These are phyloP conservation scores for Hydropsyche betteni DNA, from an alignment of 2,888 invertebrate genomes.

Conservation along the genomic window DNA sequence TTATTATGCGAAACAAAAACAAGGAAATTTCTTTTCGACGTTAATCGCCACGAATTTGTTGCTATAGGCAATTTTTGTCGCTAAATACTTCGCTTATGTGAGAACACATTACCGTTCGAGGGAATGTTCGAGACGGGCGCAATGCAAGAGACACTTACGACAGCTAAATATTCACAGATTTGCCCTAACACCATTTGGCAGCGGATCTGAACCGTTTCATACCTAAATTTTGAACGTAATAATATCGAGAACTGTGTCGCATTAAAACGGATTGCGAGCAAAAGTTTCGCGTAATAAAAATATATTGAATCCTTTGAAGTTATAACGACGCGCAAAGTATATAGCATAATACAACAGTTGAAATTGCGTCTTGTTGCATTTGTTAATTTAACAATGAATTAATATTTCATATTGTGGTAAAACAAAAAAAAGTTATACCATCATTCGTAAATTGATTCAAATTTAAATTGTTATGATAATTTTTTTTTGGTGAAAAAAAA, in stretches of 20 bases:
- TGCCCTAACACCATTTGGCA: slow-evolving; percentile 1
- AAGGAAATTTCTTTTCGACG: too few species aligned
- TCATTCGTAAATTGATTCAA: too few species aligned
- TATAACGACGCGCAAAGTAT: neutral
- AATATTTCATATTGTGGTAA: too few species aligned
- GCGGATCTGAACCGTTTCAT: neutral
- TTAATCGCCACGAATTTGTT: too few species aligned
- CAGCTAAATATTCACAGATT: slow-evolving; percentile 13
- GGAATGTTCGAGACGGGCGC: slow-evolving; percentile 1
- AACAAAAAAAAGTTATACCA: too few species aligned
- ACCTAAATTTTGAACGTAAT: neutral
- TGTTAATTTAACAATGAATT: too few species aligned
- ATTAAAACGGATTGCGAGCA: slow-evolving; percentile 15
- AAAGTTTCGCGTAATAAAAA: slow-evolving; percentile 7
- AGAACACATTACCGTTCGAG: slow-evolving; percentile 5
- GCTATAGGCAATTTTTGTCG: too few species aligned
- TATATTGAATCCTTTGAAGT: neutral
- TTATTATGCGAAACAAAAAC: too few species aligned
- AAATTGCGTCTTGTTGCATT: too few species aligned
- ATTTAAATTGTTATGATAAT: too few species aligned
- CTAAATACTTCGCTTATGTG: too few species aligned
- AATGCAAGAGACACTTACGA: slow-evolving; percentile 21
- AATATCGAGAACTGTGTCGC: slow-evolving; percentile 19
- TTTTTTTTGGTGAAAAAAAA: too few species aligned
- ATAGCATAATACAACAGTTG: neutral